A percentile compares a stretch with the other conserved stretches of the same genome.
Evolutionary conservation across 2,888 invertebrate species (phyloP).

Genomic region (Iselma pallidipennis): DNA sequence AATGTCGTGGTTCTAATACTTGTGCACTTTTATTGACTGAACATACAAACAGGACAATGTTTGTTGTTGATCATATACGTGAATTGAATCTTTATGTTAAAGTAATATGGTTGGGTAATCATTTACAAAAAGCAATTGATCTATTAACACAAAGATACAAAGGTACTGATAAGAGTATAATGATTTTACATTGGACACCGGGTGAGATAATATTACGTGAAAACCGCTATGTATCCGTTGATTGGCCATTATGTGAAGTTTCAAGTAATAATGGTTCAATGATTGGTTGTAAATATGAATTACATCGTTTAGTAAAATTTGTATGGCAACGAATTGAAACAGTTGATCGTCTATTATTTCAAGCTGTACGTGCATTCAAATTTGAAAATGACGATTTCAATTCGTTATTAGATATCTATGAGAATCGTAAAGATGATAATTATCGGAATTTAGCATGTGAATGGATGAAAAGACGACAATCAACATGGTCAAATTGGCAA

Average conservation of each 20-base stretch:
- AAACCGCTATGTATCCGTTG: slow-evolving; percentile 59
- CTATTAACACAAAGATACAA: slow-evolving; percentile 50
- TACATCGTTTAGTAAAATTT: slow-evolving; percentile 69
- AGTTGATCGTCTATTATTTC: slow-evolving; percentile 59
- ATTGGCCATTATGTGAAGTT: slow-evolving; percentile 67
- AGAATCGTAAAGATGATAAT: slow-evolving; percentile 19
- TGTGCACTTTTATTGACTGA: slow-evolving; percentile 61
- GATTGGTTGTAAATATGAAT: slow-evolving; percentile 68
- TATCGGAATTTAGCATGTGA: slow-evolving; percentile 64
- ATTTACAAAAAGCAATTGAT: slow-evolving; percentile 56
- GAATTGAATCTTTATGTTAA: slow-evolving; percentile 65
- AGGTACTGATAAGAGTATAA: slow-evolving; percentile 44
- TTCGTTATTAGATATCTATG: slow-evolving; percentile 39
- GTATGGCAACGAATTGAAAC: slow-evolving; percentile 63
- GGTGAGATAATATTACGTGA: slow-evolving; percentile 63
- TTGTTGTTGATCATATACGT: slow-evolving; percentile 65
- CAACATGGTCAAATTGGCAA: slow-evolving; percentile 58
- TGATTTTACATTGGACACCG: slow-evolving; percentile 72
- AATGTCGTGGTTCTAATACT: slow-evolving; percentile 53
- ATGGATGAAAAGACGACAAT: slow-evolving; percentile 63
- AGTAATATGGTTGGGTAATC: slow-evolving; percentile 70
- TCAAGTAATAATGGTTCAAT: slow-evolving; percentile 40
- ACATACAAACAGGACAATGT: slow-evolving; percentile 58
- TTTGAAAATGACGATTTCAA: slow-evolving; percentile 61
- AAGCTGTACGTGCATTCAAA: slow-evolving; percentile 58